Base-by-base conservation (phyloP, 1,140 invertebrate species). In the Hermatobates lingyangjiaoensis region DNA sequence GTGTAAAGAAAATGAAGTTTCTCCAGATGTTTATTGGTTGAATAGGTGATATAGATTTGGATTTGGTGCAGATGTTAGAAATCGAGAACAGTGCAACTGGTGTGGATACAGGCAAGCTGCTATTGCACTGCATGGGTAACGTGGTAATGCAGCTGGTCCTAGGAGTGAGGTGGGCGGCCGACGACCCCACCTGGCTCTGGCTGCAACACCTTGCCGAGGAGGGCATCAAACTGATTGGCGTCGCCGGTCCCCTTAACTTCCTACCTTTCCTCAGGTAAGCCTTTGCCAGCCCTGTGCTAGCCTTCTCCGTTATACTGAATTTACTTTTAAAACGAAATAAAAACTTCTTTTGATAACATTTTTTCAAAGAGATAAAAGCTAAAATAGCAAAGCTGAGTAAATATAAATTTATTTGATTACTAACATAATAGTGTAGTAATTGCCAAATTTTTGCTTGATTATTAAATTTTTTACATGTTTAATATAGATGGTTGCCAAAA, bases 191-290 rank as follows among this genome's bases (percentile, higher is more conserved):
- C 14, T 89, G 85, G 84, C 68, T 66, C 25, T 85, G 79, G 74
- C 63, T 89, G 42, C 72, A 79, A 56, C 61, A 76, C 51, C 63
- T 84, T 20, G 80, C 87, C 62, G 83, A 87, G 61, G 79, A 84
- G 61, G 83, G 83, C 1, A 74, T 79, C 24, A 80, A 86, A 61
- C 69, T 79, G 51, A 80, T 88, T 55, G 83, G 83, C 0, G 73
- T 89, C 7, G 77, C 83, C 10, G 84, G 81, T 1, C 73, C 79
- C 15, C 66, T 89, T 0, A 91, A 89, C 63, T 89, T 89, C 62
- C 65, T 89, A 38, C 83, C 87, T 25, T 80, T 82, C 64, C 65
- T 87, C 3, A 76, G 81, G 82, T 85, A 65, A 57, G 55, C 57
- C 25, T n/a, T 30, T 45, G 14, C 10, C 14, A 48, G 1, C 15